Percentiles rank a stretch among this genome's conserved stretches.
phyloP scores from a whole-genome alignment of 2,888 invertebrate genomes.

The Plagodis pulveraria region DNA sequence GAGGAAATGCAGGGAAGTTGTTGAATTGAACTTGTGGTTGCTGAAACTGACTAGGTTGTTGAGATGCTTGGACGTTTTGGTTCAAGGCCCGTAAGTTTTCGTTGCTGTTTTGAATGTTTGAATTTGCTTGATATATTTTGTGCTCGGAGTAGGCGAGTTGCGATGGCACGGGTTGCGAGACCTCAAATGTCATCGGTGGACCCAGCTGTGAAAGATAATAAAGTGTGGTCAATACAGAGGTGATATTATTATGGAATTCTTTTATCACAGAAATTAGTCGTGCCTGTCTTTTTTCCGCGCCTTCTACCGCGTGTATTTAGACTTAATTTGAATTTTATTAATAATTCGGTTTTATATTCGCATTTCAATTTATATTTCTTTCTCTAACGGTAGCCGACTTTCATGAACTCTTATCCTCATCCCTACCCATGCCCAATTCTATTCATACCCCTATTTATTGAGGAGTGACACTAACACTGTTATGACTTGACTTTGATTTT shows the following conservation, averaged over 20 bases:
- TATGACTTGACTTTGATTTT: too few relatives aligned
- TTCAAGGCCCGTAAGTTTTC: constrained; percentile 12
- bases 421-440: too few relatives aligned
- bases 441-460: too few relatives aligned
- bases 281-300: too few relatives aligned
- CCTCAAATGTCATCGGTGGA: constrained; percentile 63
- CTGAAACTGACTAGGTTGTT: constrained; percentile 4
- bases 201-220: constrained; percentile 50
- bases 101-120: constrained; percentile 14
- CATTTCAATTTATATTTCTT: too few relatives aligned
- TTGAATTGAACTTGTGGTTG: constrained; percentile 8
- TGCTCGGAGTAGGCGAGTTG: constrained; percentile 68
- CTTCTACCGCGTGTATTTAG: too few relatives aligned
- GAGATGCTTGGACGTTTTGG: constrained; percentile 11
- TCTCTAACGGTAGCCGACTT: too few relatives aligned
- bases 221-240: constrained; percentile 27
- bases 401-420: too few relatives aligned
- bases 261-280: too few relatives aligned
- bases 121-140: constrained; percentile 43
- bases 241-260: background rate
- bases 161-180: constrained; percentile 66
- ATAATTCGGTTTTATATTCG: too few relatives aligned
- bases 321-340: too few relatives aligned
- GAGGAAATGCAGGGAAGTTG: background rate
- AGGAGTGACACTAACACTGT: too few relatives aligned